These are phyloP conservation scores for Paramacrobiotus metropolitanus DNA, from an alignment of 1,140 invertebrate genomes.

Conservation along the genomic window DNA sequence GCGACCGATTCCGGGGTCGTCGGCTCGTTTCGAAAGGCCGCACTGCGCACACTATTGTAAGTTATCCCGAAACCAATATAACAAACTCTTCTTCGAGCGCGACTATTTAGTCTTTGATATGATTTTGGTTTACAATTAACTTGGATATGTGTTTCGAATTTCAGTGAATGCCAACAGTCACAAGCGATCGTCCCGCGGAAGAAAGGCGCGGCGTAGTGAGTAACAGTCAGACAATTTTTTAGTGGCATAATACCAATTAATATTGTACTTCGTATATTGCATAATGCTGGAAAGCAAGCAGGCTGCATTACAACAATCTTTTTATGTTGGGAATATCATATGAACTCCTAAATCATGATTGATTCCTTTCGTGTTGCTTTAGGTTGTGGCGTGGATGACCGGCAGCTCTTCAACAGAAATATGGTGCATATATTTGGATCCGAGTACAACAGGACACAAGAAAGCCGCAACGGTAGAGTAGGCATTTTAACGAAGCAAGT, in stretches of 20 bases:
- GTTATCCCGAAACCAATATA: neutral
- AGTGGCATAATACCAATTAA: no score
- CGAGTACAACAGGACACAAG: slow-evolving; percentile 33
- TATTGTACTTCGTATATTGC: no score
- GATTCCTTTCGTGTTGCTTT: slow-evolving; percentile 9
- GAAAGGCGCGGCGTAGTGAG: slow-evolving; percentile 1
- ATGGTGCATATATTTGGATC: slow-evolving; percentile 52
- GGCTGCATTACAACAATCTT: no score
- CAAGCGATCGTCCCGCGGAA: slow-evolving; percentile 9
- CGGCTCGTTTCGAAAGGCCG: slow-evolving; percentile 37
- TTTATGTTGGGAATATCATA: no score
- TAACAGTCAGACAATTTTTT: neutral
- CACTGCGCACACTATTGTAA: slow-evolving; percentile 29
- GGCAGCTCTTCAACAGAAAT: slow-evolving; percentile 49
- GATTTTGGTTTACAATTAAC: no score
- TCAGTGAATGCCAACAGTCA: slow-evolving; percentile 12
- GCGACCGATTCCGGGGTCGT: slow-evolving; percentile 45
- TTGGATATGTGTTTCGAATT: no score
- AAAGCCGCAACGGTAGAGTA: slow-evolving; percentile 6
- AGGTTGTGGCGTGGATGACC: slow-evolving; percentile 43
- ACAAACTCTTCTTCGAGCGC: no score
- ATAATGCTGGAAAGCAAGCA: no score
- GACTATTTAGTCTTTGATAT: no score
- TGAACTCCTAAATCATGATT: slow-evolving; percentile 5
- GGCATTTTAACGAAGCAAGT: no score